Percentiles rank a stretch among this genome's conserved stretches.
Conservation (phyloP, 2,797 vertebrate genomes). For the Poecilia wingei region DNA sequence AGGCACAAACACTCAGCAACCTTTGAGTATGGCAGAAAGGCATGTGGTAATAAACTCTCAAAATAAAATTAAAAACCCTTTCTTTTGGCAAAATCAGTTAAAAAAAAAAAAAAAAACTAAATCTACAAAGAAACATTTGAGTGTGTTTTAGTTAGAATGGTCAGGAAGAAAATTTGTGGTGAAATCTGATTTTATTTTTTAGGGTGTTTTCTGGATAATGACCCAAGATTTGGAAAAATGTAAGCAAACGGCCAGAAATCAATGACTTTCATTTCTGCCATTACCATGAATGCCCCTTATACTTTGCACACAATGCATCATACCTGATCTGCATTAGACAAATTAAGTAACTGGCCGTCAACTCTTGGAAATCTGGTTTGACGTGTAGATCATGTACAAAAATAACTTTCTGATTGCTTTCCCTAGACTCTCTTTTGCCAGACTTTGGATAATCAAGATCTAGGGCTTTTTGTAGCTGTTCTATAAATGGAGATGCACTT, state of each 20-base stretch:
- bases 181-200: background rate
- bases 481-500: background rate
- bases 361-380: slow-evolving; percentile 1
- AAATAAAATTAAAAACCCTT: slow-evolving; percentile 31
- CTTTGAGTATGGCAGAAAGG: slow-evolving; percentile 39
- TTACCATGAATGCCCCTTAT: background rate
- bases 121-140: background rate
- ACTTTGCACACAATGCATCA: background rate
- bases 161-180: background rate
- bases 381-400: slow-evolving; percentile 1
- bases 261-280: background rate
- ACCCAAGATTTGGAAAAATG: background rate
- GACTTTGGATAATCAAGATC: slow-evolving; percentile 1
- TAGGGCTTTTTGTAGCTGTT: background rate
- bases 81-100: slow-evolving; percentile 1
- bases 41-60: slow-evolving; percentile 24
- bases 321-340: background rate
- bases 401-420: slow-evolving; percentile 3
- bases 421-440: background rate
- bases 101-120: background rate
- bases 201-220: background rate
- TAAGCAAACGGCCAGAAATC: background rate
- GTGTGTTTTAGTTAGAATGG: background rate
- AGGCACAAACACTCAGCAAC: slow-evolving; percentile 41
- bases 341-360: background rate